Percentiles rank a stretch among this genome's conserved stretches.
These are phyloP conservation scores for Pantherophis alleghaniensis DNA, from an alignment of 2,797 vertebrate genomes.

Conservation along the genomic window DNA sequence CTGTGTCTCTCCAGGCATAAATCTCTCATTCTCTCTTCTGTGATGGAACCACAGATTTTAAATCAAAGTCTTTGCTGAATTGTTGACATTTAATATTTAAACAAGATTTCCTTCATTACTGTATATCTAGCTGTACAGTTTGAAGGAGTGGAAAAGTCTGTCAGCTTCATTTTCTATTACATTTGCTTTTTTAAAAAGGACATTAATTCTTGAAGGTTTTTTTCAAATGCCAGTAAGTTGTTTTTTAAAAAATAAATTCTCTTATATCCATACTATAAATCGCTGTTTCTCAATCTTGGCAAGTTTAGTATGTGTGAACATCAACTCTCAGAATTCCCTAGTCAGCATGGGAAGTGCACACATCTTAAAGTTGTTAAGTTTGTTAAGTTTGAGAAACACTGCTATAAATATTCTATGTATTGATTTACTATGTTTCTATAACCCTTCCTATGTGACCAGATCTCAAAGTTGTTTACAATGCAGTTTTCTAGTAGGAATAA, in stretches of 20 bases:
- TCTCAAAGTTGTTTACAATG: neutral
- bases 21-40: neutral
- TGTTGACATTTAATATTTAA: conserved; percentile 18
- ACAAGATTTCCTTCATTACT: neutral
- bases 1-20: neutral
- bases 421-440: neutral
- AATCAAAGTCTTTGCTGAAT: conserved; percentile 28
- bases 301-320: neutral
- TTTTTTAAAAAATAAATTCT: neutral
- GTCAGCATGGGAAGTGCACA: neutral
- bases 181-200: neutral
- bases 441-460: neutral
- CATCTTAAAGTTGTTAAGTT: neutral
- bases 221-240: neutral
- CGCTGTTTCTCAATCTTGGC: neutral
- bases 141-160: neutral
- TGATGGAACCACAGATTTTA: neutral
- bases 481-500: neutral
- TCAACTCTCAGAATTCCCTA: neutral
- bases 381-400: neutral
- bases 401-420: neutral
- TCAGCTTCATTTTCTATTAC: neutral
- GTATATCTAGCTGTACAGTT: neutral
- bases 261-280: neutral
- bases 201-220: neutral